Evolutionary conservation across 2,888 invertebrate species (phyloP).

Genomic region (Lissonota sp.): DNA sequence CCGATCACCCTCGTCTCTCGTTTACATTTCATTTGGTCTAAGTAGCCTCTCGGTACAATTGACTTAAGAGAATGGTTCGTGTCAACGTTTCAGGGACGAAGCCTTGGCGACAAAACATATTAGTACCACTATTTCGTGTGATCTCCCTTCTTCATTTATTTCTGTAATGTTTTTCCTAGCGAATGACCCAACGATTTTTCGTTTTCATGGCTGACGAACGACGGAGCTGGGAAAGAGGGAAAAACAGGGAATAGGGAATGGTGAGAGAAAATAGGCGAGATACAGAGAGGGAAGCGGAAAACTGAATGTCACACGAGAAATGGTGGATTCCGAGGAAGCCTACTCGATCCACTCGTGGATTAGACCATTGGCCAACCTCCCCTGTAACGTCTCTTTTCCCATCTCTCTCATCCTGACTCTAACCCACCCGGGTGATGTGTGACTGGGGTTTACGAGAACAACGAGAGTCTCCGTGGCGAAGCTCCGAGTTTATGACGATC

Average conservation of each 20-base stretch:
- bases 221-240: constrained; percentile 14
- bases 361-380: constrained; percentile 43
- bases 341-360: constrained; percentile 54
- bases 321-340: constrained; percentile 55
- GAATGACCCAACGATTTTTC: constrained; percentile 52
- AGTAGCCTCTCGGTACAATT: constrained; percentile 59
- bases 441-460: constrained; percentile 57
- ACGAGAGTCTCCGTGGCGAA: constrained; percentile 52
- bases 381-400: constrained; percentile 26
- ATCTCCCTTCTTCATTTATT: constrained; percentile 3
- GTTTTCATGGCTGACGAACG: constrained; percentile 45
- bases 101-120: constrained; percentile 41
- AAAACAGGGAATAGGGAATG: constrained; percentile 31
- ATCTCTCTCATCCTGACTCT: constrained; percentile 17
- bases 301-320: constrained; percentile 36
- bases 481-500: constrained; percentile 49
- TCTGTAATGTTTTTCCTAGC: neutral
- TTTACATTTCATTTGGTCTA: constrained; percentile 64
- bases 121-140: constrained; percentile 55
- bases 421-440: constrained; percentile 40
- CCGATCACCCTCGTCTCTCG: constrained; percentile 29
- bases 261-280: neutral
- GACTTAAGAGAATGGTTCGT: constrained; percentile 46
- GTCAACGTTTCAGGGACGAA: constrained; percentile 31
- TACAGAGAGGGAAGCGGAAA: constrained; percentile 11